Evolutionary conservation across 2,888 invertebrate species (phyloP), one percentile per base, ranked within the genome.

Genomic region (Tigriopus californicus): DNA sequence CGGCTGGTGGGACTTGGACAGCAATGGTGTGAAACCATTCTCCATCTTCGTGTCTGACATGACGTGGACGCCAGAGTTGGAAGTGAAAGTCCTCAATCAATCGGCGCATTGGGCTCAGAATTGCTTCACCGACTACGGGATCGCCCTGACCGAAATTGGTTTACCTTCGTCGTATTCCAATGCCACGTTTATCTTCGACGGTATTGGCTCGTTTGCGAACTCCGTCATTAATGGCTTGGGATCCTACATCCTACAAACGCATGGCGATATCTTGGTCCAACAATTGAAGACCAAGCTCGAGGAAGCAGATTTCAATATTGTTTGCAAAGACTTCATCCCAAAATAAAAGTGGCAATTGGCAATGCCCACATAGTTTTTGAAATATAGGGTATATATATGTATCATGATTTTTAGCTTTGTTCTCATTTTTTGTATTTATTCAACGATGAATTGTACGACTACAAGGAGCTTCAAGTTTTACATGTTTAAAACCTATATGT

Each of bases 1-100:
- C 10, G 52, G 52, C 8, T 51, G 52, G 52, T 51, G 52, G 52
- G 25, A 18, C 11, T 22, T 51, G 33, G 52, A 51, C 33, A 24
- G 24, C 33, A 51, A 51, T 22, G 52, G 52, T 15, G 33, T 15
- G 13, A 20, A 51, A 25, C 22, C 20, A 3, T 51, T 51, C 22
- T 11, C 15, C 33, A 51, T 51, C 22, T 22, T 8, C 15, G 24
- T 51, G 33, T 15, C 24, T 12, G 24, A 51, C 24, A 25, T 25
- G 15, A 51, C 52, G 10, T 8, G 20, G 33, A 15, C 52, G 2
- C 24, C 15, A 18, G 33, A 25, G n/a, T 22, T 51, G n/a, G 24
- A 51, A n/a, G 33, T 24, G 22, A 25, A 51, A 10, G 12, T 51
- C 15, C 15, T 51, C 10, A 22, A 24, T 22, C 18, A 20, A 18